phyloP scores from a whole-genome alignment of 2,888 invertebrate genomes.

The Ditula angustiorana region DNA sequence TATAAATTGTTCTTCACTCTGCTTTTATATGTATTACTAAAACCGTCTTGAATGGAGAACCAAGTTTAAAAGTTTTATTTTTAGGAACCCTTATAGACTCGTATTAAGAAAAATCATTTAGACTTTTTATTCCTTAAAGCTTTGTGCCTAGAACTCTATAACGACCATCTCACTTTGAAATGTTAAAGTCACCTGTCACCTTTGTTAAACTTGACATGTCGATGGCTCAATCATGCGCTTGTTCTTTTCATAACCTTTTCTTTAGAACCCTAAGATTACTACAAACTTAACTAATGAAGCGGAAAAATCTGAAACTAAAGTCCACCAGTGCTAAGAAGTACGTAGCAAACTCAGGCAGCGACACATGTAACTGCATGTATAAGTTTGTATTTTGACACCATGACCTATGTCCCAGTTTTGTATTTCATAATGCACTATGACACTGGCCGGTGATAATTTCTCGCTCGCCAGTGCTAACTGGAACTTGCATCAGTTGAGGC shows the following conservation, averaged over 20 bases:
- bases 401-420: slow-evolving; percentile 28
- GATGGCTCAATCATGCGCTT: not conserved
- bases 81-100: too few relatives aligned
- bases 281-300: not conserved
- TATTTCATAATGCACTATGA: slow-evolving; percentile 19
- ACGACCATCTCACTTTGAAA: too few relatives aligned
- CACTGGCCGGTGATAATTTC: slow-evolving; percentile 29
- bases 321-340: not conserved
- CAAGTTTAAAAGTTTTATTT: too few relatives aligned
- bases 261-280: not conserved
- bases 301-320: not conserved
- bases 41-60: too few relatives aligned
- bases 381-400: slow-evolving; percentile 5
- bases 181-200: not conserved
- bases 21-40: too few relatives aligned
- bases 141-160: too few relatives aligned
- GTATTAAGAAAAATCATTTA: too few relatives aligned
- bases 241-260: not conserved
- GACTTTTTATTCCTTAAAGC: too few relatives aligned
- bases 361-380: not conserved
- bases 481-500: slow-evolving; percentile 25
- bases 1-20: too few relatives aligned
- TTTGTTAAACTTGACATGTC: not conserved
- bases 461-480: slow-evolving; percentile 19
- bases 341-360: not conserved